Percentiles rank a stretch among this genome's conserved stretches.
Conservation (phyloP, 64 coral and sea anemone genomes). For the Actinia equina region DNA sequence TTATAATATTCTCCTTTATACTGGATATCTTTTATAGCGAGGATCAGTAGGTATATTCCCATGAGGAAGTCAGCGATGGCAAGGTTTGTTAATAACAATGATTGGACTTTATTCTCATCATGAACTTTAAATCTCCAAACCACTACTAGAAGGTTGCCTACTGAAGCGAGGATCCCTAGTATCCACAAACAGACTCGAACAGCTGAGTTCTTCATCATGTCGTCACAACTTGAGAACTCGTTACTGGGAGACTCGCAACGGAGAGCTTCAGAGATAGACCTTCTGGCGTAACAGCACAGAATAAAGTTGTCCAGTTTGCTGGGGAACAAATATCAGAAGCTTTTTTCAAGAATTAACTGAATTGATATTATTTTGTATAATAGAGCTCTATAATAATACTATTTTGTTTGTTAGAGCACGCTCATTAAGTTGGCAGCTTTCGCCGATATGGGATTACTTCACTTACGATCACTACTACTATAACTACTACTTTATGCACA, state of each 20-base stretch:
- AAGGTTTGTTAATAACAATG: constrained; percentile 20
- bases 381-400: background rate
- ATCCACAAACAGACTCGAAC: constrained; percentile 33
- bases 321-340: background rate
- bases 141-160: constrained; percentile 28
- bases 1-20: constrained; percentile 34
- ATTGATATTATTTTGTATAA: no score
- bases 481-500: no score
- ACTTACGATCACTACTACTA: no score
- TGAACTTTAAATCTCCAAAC: background rate
- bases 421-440: no score
- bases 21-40: background rate
- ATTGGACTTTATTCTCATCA: constrained; percentile 24
- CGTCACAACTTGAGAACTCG: constrained; percentile 41
- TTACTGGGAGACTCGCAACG: background rate
- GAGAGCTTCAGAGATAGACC: background rate
- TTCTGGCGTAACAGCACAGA: constrained; percentile 46
- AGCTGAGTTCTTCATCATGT: constrained; percentile 38
- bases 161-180: constrained; percentile 15
- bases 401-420: background rate
- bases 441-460: no score
- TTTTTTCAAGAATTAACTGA: background rate
- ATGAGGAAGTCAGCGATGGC: constrained; percentile 33
- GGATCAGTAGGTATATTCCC: constrained; percentile 24
- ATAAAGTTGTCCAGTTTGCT: constrained; percentile 41